Evolutionary conservation across 1,140 invertebrate genomes (phyloP), one percentile per base, ranked within the genome.

Genomic region (Nephila pilipes): DNA sequence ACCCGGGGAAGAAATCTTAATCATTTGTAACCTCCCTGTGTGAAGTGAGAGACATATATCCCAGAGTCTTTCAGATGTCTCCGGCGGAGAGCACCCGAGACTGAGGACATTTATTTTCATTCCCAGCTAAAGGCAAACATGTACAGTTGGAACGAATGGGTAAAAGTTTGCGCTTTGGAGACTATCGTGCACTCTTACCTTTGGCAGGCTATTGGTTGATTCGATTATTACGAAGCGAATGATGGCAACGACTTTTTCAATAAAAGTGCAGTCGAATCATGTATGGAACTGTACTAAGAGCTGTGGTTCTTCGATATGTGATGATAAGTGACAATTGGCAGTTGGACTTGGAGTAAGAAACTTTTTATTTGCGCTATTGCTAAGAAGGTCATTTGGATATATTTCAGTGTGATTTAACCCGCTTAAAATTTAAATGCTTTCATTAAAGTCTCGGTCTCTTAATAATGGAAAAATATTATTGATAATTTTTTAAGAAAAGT

Each of bases 31-130:
- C 22, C 87, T 32, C 63, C 57, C 25, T 87, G 46, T 87, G 57
- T 87, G 58, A 88, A 88, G 20, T 36, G 63, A 88, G 87, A 69
- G 60, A 88, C 20, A 54, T 38, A 88, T n/a, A 46, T 88, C 58
- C 87, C 87, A 69, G 60, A 38, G 87, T 88, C 58, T 69, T 88
- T 88, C 87, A 88, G 32, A 87, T 22, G 60, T 88, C 22, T 88
- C 60, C 2, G 1, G 85, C 29, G 32, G 57, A 46, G 10, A n/a
- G 80, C n/a, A n/a, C 6, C 80, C 20, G 80, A 55, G 2, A 36
- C 14, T 25, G 25, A 63, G 36, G 57, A 60, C 54, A 63, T 20
- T 87, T 87, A 38, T 58, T 87, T 87, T 87, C 85, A 54, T 87
- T 87, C 32, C 46, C 80, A 55, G 29, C 83, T 81, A 22, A 81